A percentile compares a stretch with the other conserved stretches of the same genome.
phyloP scores from a whole-genome alignment of 1,140 invertebrate species.

The Dufourea novaeangliae region DNA sequence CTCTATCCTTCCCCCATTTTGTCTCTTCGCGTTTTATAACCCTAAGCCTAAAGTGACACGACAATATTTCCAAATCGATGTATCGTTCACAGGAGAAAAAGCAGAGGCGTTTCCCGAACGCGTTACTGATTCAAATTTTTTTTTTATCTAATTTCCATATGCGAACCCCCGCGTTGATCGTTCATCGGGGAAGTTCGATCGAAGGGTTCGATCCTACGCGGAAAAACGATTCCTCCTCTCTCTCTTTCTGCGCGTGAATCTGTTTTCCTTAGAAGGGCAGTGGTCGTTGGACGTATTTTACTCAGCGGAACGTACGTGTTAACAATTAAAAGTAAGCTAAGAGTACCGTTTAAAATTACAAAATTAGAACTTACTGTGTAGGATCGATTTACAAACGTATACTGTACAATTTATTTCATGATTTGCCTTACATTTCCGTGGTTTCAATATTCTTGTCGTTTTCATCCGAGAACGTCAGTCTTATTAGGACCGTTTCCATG shows the following conservation, averaged over 20 bases:
- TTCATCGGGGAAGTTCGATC: neutral
- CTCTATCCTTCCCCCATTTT: constrained; percentile 20
- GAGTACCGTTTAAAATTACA: constrained; percentile 17
- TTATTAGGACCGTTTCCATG: constrained; percentile 49
- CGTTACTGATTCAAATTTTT: constrained; percentile 41
- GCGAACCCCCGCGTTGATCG: neutral
- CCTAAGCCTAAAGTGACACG: constrained; percentile 67
- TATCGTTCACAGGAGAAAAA: constrained; percentile 34
- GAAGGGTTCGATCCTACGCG: neutral
- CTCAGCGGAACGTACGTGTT: constrained; percentile 41
- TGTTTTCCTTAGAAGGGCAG: constrained; percentile 45
- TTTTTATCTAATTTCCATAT: neutral
- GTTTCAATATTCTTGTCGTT: neutral
- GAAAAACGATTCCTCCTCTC: neutral
- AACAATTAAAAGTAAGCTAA: constrained; percentile 42
- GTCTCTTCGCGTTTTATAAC: constrained; percentile 25
- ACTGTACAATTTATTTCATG: constrained; percentile 13
- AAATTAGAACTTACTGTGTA: constrained; percentile 35
- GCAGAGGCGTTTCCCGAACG: constrained; percentile 43
- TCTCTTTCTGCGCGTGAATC: neutral
- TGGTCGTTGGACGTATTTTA: constrained; percentile 64
- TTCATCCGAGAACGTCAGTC: constrained; percentile 38
- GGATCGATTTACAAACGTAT: constrained; percentile 21
- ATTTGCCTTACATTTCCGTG: neutral
- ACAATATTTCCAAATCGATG: constrained; percentile 74